phyloP scores from a whole-genome alignment of 2,888 invertebrate species.

The Philereme vetulata region DNA sequence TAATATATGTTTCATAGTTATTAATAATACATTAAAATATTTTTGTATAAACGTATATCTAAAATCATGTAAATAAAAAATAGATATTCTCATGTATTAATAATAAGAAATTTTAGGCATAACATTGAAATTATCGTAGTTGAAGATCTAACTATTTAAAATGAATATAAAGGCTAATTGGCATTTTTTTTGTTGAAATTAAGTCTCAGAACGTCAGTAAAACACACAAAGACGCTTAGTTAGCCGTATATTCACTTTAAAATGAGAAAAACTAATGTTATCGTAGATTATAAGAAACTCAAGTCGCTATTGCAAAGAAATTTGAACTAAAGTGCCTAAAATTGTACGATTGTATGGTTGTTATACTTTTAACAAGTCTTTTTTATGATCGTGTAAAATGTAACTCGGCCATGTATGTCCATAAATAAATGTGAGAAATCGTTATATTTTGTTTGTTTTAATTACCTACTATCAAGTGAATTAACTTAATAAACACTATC shows the following conservation, averaged over 20 bases:
- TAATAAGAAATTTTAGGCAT: neutral
- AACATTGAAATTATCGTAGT: too few species aligned
- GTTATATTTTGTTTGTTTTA: conserved; percentile 20
- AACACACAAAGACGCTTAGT: too few species aligned
- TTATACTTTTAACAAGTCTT: conserved; percentile 27
- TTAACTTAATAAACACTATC: too few species aligned
- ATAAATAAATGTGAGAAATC: conserved; percentile 36
- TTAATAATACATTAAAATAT: conserved; percentile 8
- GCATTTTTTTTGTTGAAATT: too few species aligned
- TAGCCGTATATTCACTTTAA: too few species aligned
- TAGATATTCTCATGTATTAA: conserved; percentile 5
- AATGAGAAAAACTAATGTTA: conserved; percentile 14
- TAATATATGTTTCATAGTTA: conserved; percentile 13
- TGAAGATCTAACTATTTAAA: too few species aligned
- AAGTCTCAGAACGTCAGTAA: too few species aligned
- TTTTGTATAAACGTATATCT: conserved; percentile 18
- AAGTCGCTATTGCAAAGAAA: conserved; percentile 27
- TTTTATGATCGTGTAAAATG: conserved; percentile 29
- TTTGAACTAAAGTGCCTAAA: conserved; percentile 30
- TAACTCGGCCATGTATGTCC: conserved; percentile 37
- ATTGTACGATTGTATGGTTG: conserved; percentile 31
- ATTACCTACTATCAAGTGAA: neutral
- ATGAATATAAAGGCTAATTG: too few species aligned
- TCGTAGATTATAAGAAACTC: conserved; percentile 9
- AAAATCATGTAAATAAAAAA: conserved; percentile 28